These are phyloP conservation scores for Bombycilla garrulus DNA, from an alignment of 2,113 vertebrate species.

Conservation along the genomic window DNA sequence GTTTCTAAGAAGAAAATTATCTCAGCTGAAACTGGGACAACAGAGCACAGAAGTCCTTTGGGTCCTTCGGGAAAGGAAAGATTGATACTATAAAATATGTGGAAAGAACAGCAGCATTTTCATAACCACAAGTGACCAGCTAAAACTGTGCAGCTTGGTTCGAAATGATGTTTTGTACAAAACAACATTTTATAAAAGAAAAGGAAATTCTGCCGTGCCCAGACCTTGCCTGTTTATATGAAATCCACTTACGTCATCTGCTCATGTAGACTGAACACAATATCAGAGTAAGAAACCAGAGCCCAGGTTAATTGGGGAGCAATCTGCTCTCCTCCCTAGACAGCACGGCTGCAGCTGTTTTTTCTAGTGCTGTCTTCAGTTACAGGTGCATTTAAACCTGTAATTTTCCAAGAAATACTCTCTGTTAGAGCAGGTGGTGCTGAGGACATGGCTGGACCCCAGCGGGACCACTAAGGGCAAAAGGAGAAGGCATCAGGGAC, in stretches of 20 bases:
- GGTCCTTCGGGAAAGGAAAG: not conserved
- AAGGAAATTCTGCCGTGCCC: not conserved
- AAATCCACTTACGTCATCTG: not conserved
- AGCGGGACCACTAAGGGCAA: not conserved
- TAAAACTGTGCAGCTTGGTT: not conserved
- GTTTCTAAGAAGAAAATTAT: not conserved
- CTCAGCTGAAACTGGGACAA: not conserved
- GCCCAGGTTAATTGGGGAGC: not conserved
- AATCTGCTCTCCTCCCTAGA: not conserved
- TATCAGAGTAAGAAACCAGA: not conserved
- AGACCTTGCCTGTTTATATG: not conserved
- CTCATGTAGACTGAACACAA: rapidly evolving
- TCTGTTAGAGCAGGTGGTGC: not conserved
- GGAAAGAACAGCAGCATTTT: not conserved
- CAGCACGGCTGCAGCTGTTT: rapidly evolving
- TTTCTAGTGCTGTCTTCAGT: not conserved
- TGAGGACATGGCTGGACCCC: not conserved
- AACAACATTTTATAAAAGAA: not conserved
- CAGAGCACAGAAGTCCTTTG: not conserved
- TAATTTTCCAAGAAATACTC: not conserved
- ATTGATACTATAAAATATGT: not conserved
- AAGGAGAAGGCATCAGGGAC: not conserved
- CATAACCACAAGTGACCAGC: not conserved
- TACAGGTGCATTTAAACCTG: not conserved
- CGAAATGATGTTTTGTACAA: not conserved